Evolutionary conservation across 2,113 vertebrate species (phyloP).

Genomic region (Gambusia affinis): DNA sequence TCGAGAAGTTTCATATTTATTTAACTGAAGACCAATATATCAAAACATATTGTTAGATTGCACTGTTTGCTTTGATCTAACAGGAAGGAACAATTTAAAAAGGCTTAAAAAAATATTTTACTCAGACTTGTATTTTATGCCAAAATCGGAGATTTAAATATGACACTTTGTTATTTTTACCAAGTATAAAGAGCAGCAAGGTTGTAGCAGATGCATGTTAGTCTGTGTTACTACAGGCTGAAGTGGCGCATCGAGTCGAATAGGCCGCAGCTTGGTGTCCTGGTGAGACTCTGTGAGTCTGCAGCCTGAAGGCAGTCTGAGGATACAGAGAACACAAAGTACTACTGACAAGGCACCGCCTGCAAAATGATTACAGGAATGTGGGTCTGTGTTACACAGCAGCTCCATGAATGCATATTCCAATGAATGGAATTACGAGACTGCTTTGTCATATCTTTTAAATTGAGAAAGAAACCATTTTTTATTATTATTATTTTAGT

Average conservation of each 20-base stretch:
- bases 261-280: constrained; percentile 43
- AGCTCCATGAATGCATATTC: not conserved
- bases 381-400: constrained; percentile 5
- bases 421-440: not conserved
- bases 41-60: not conserved
- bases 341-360: constrained; percentile 43
- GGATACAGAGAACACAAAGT: constrained; percentile 30
- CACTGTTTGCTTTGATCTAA: not conserved
- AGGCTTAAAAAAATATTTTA: not conserved
- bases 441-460: not conserved
- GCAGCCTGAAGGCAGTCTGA: constrained; percentile 49
- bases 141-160: too few relatives aligned
- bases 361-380: constrained; percentile 43
- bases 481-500: not conserved
- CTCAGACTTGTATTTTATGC: too few relatives aligned
- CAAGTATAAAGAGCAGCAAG: not conserved
- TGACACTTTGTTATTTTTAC: not conserved
- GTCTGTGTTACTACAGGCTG: constrained; percentile 1
- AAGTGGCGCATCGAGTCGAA: not conserved
- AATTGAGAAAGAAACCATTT: not conserved
- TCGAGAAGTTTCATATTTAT: not conserved
- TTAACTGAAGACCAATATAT: not conserved
- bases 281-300: constrained; percentile 39
- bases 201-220: not conserved
- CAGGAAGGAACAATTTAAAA: not conserved